phyloP scores from a whole-genome alignment of 2,797 vertebrate genomes.

The Erpetoichthys calabaricus region DNA sequence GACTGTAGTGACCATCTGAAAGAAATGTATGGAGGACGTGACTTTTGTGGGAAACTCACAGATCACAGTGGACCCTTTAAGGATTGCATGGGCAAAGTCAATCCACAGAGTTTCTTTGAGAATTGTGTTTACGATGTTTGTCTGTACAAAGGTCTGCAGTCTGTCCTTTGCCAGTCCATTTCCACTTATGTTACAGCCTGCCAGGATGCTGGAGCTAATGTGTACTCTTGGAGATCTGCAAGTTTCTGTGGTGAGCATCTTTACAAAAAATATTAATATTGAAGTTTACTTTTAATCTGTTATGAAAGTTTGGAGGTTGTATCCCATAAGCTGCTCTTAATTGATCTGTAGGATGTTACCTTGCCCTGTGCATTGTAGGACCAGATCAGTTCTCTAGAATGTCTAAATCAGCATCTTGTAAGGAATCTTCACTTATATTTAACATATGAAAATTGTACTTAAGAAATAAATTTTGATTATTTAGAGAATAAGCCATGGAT shows the following conservation, averaged over 20 bases:
- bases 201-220: constrained; percentile 30
- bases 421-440: too few species aligned
- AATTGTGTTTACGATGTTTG: constrained; percentile 61
- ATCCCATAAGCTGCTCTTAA: too few species aligned
- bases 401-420: too few species aligned
- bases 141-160: constrained; percentile 37
- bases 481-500: too few species aligned
- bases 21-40: constrained; percentile 10
- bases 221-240: constrained; percentile 42
- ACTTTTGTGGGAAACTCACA: constrained; percentile 44
- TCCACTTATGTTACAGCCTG: constrained; percentile 40
- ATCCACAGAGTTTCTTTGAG: constrained; percentile 36
- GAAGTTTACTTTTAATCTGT: too few species aligned
- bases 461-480: too few species aligned
- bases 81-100: constrained; percentile 33
- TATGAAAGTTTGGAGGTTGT: too few species aligned
- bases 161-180: constrained; percentile 46
- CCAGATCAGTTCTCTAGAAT: too few species aligned
- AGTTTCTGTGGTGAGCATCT: constrained; percentile 49
- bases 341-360: too few species aligned
- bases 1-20: constrained; percentile 19
- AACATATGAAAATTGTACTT: too few species aligned
- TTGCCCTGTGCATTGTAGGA: too few species aligned
- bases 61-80: constrained; percentile 42
- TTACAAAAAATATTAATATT: too few species aligned